Evolutionary conservation across 2,797 vertebrate species (phyloP).

Genomic region (Oreonectes daqikongensis): DNA sequence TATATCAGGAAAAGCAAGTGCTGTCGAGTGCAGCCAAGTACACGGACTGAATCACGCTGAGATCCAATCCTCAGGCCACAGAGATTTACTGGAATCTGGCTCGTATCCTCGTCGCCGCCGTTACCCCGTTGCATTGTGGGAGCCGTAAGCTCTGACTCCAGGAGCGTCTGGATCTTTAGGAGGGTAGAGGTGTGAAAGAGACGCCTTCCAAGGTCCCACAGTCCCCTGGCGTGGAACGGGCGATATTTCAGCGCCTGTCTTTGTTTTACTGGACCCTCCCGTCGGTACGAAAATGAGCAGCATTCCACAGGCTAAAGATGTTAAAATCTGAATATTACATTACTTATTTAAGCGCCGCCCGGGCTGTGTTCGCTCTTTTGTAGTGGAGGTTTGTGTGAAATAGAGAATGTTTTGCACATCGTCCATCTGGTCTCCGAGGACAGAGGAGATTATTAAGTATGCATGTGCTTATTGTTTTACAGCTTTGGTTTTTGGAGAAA

Average conservation of each 20-base stretch:
- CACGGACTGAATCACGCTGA: neutral
- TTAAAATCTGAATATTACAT: conserved; percentile 41
- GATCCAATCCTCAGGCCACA: conserved; percentile 12
- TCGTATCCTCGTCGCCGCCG: neutral
- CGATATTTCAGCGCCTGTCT: conserved; percentile 19
- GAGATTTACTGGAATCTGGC: conserved; percentile 22
- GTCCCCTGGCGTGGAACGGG: conserved; percentile 17
- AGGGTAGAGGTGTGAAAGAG: conserved; percentile 33
- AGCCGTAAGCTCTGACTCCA: conserved; percentile 23
- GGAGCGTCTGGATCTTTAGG: conserved; percentile 11
- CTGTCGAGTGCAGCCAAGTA: neutral
- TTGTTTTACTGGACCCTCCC: conserved; percentile 9
- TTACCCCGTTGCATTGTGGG: conserved; percentile 34
- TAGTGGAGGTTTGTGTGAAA: conserved; percentile 35
- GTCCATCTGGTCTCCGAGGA: conserved; percentile 16
- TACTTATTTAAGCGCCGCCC: conserved; percentile 47
- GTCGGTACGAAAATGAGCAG: conserved; percentile 17
- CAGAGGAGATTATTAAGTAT: neutral
- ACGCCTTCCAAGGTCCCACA: conserved; percentile 24
- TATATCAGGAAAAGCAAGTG: neutral
- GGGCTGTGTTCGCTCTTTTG: conserved; percentile 9
- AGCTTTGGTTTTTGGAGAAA: neutral
- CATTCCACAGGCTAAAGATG: conserved; percentile 19
- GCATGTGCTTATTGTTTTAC: conserved; percentile 16
- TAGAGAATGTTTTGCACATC: neutral